Evolutionary conservation across 37 sponge, comb jelly and placozoan genomes (phyloP), one percentile per base, ranked within the genome.

Genomic region (Ephydatia muelleri): DNA sequence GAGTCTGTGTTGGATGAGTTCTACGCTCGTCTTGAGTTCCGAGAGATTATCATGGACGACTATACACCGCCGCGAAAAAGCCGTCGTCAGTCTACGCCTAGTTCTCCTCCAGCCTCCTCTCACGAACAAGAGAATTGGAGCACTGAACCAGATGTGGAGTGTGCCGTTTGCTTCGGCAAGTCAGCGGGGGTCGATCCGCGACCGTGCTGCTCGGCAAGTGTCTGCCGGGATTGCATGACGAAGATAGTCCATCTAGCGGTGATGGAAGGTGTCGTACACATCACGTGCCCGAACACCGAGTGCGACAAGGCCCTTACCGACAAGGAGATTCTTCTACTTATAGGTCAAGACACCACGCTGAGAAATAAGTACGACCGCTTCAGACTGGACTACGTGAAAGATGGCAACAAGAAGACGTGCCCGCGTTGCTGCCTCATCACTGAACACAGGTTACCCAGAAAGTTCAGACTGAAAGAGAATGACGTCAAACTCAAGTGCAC

Each of bases 211-310:
- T 25, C 26, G 0, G 0, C 68, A 49, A 26, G 2, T 0, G 85
- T 90, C 40, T 94, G 94, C 37, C 29, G 28, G 25, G 68, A 79
- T 31, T 94, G 94, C 76, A 80, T 90, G 48, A 12, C 43, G 21
- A 13, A 36, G 37, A 82, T 85, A 3, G 65, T 94, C 39, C 67
- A 6, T 69, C 66, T 75, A 28, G 78, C 77, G 16, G 33, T 90
- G 23, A 84, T 23, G 29, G 92, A 87, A 21, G 92, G 92, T 29
- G 16, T 80, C 16, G 71, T 71, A 11, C 30, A 49, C 29, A 84
- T 93, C 36, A 16, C 68, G 5, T 93, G 94, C 66, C 94, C 94
- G 22, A 83, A 81, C 74, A 78, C 81, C 4, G 82, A 87, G 34
- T 93, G 94, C 70, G 74, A 80, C 38, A 84, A 80, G 22, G 74